Evolutionary conservation across 2,888 invertebrate genomes (phyloP).

Genomic region (Pristionchus mayeri): DNA sequence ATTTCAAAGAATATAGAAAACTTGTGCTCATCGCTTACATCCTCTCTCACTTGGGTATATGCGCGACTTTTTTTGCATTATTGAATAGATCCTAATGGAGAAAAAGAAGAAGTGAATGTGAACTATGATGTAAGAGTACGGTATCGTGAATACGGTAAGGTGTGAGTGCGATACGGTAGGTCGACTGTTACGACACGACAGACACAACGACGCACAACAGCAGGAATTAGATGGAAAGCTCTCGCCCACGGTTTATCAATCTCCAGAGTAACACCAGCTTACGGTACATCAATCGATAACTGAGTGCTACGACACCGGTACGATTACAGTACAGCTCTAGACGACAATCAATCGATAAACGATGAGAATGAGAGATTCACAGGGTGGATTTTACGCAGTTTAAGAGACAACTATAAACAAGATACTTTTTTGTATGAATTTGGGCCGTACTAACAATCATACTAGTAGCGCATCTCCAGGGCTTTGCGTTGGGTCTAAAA

Average conservation of each 20-base stretch:
- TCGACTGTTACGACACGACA: constrained; percentile 35
- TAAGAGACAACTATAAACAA: constrained; percentile 11
- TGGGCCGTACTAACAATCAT: constrained; percentile 12
- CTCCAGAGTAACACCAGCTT: constrained; percentile 9
- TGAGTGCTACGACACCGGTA: constrained; percentile 27
- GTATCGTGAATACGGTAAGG: neutral
- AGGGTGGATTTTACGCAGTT: neutral
- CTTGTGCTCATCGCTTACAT: too few relatives aligned
- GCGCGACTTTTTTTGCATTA: too few relatives aligned
- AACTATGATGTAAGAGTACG: too few relatives aligned
- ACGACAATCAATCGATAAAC: constrained; percentile 25
- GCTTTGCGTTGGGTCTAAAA: constrained; percentile 17
- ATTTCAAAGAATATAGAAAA: too few relatives aligned
- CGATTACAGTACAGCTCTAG: constrained; percentile 35
- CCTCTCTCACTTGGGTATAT: too few relatives aligned
- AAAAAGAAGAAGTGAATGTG: too few relatives aligned
- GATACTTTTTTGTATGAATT: constrained; percentile 14
- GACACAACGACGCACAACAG: constrained; percentile 11
- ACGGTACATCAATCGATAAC: constrained; percentile 39
- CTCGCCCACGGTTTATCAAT: constrained; percentile 35
- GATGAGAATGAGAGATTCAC: constrained; percentile 20
- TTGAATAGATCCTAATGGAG: too few relatives aligned
- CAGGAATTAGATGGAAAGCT: neutral
- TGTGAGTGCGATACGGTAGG: constrained; percentile 1
- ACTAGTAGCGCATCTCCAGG: constrained; percentile 28